phyloP scores from a whole-genome alignment of 2,113 vertebrate genomes.

The Dipodomys stephensi region DNA sequence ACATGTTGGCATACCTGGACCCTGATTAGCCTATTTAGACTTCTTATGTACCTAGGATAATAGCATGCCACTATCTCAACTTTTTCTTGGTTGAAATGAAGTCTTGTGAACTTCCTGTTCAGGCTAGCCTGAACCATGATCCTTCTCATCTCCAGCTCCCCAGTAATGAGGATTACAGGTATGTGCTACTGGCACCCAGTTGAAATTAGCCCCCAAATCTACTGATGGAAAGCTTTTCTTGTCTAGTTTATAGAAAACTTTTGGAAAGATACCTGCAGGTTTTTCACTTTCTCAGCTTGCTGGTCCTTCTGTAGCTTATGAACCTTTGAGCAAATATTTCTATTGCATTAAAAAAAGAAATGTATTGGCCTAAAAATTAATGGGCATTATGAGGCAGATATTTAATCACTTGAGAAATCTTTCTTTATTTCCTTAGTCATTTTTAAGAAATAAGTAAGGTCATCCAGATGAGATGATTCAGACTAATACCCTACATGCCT shows the following conservation, averaged over 20 bases:
- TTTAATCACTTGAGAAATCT: background rate
- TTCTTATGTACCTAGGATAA: too few relatives aligned
- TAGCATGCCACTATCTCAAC: too few relatives aligned
- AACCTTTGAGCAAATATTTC: constrained; percentile 15
- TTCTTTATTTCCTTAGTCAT: background rate
- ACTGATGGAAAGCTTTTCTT: background rate
- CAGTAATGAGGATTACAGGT: too few relatives aligned
- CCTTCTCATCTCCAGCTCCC: too few relatives aligned
- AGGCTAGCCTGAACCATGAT: too few relatives aligned
- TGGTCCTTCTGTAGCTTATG: background rate
- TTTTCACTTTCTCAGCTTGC: background rate
- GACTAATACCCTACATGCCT: background rate
- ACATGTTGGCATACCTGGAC: too few relatives aligned
- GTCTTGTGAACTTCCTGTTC: too few relatives aligned
- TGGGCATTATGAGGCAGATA: background rate
- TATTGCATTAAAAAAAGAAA: background rate
- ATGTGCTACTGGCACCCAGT: too few relatives aligned
- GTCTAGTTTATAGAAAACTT: background rate
- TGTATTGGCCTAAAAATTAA: background rate
- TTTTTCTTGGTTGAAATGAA: too few relatives aligned
- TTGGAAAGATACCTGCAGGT: background rate
- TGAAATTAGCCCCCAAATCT: background rate
- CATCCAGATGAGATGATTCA: background rate
- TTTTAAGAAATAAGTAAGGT: constrained; percentile 20
- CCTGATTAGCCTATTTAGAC: too few relatives aligned